Base-by-base conservation (phyloP, 2,888 invertebrate species). In the Tenthredo distinguenda region DNA sequence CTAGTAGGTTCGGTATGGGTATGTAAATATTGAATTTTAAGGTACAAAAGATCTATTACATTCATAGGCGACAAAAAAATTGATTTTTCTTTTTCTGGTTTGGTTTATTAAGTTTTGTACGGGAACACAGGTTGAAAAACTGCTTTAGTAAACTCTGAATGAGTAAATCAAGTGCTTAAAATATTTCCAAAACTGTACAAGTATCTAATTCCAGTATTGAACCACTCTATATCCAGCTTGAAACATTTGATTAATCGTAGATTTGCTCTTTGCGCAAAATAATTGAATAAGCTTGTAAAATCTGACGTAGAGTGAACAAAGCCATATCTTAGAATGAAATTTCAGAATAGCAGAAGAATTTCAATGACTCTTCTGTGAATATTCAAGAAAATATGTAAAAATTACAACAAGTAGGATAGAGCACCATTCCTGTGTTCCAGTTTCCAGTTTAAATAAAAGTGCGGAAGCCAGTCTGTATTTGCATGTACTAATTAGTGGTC, bases 401-500 rank as follows among this genome's bases (percentile, higher is more conserved):
- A 71, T 68, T 6, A 15, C 9, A 31, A 12, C 37, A 37, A 58
- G 79, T 58, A 58, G 55, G 55, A 4, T 82, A 79, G 37, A 31
- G 43, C 79, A 79, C 21, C 26, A 85, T 77, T 31, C 77, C 85
- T 85, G 77, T 77, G 85, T 79, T 74, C 72, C 85, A n/a, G 65
- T 76, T 79, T 65, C 50, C 47, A 79, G 79, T 77, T 79, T 50
- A 58, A 31, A 65, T 77, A 26, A 79, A 85, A 85, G 34, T 65
- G 85, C 65, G 65, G 34, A 79, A 79, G 65, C 72, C 84, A 87
- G 62, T 85, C 84, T 88, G 82, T 88, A 91, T 87, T 90, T 92
- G 92, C 92, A 92, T 92, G 91, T 92, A 92, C 92, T 92, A 92
- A 92, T 92, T 92, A 92, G 92, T 89, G 92, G 90, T 92, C 88